Percentiles rank a stretch among this genome's conserved stretches.
Conservation (phyloP, 2,888 invertebrate genomes). For the Zygaena filipendulae region DNA sequence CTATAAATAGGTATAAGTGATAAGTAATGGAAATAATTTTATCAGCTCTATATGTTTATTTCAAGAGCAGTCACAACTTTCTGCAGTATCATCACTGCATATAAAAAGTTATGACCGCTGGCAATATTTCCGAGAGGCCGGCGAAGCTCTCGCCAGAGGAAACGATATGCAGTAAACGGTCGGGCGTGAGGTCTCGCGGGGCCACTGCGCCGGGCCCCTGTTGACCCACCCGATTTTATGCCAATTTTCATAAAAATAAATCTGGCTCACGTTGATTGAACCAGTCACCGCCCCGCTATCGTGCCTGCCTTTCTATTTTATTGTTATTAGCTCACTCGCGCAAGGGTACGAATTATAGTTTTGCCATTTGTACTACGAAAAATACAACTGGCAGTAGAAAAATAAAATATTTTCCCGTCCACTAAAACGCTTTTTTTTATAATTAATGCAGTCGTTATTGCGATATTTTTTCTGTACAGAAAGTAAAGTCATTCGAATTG, state of each 20-base stretch:
- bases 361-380: slow-evolving; percentile 57
- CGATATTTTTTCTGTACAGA: no score
- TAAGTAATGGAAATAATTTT: no score
- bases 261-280: slow-evolving; percentile 66
- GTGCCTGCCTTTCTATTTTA: slow-evolving; percentile 66
- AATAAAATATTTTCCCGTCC: no score
- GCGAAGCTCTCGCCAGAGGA: slow-evolving; percentile 36
- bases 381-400: slow-evolving; percentile 34
- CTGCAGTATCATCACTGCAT: slow-evolving; percentile 67
- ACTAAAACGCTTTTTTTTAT: no score
- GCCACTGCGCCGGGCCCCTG: slow-evolving; percentile 45
- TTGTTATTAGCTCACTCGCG: slow-evolving; percentile 62
- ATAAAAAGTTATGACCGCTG: slow-evolving; percentile 68
- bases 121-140: slow-evolving; percentile 57
- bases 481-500: no score
- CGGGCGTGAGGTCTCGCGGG: slow-evolving; percentile 65
- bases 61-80: slow-evolving; percentile 48
- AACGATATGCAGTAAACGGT: slow-evolving; percentile 68
- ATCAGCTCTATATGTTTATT: no score
- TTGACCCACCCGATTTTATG: slow-evolving; percentile 66
- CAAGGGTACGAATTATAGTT: slow-evolving; percentile 67
- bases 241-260: slow-evolving; percentile 71
- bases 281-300: slow-evolving; percentile 55
- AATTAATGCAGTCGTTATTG: no score
- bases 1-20: no score